Conservation (phyloP, 2,888 invertebrate species). For the Andrena bucephala region DNA sequence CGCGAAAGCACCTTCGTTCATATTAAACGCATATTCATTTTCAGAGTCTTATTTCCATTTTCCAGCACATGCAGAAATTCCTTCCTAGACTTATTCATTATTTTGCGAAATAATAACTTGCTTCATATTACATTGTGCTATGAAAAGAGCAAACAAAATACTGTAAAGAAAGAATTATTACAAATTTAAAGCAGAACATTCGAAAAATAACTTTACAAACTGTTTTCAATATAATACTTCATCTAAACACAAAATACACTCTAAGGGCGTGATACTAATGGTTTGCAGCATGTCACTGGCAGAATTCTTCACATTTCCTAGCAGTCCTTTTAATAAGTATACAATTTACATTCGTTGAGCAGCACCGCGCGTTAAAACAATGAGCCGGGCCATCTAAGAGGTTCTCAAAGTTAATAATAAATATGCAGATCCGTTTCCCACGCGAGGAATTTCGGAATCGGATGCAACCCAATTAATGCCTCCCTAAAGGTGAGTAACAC, state of each 20-base stretch:
- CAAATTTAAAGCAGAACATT: constrained; percentile 37
- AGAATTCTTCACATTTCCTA: constrained; percentile 5
- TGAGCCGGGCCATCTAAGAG: neutral
- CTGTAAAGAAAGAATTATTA: constrained; percentile 48
- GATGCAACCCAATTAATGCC: constrained; percentile 17
- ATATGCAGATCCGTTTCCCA: neutral
- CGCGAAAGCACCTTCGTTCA: constrained; percentile 50
- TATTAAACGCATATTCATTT: constrained; percentile 20
- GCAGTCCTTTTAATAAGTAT: neutral
- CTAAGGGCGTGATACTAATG: constrained; percentile 31
- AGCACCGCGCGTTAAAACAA: constrained; percentile 17
- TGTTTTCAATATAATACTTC: constrained; percentile 51
- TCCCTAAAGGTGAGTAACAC: neutral
- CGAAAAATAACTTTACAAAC: constrained; percentile 33
- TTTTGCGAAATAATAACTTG: constrained; percentile 32
- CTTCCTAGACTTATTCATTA: constrained; percentile 25
- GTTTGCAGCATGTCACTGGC: constrained; percentile 2
- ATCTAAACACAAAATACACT: constrained; percentile 38
- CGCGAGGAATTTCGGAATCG: neutral
- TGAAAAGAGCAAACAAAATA: constrained; percentile 59
- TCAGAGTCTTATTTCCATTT: constrained; percentile 25
- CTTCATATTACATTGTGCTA: constrained; percentile 32
- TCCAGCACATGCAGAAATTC: constrained; percentile 27
- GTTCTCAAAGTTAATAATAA: neutral
- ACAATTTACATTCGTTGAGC: constrained; percentile 14